Percentiles rank a stretch among this genome's conserved stretches.
Conservation (phyloP, 2,113 vertebrate species). For the Lethenteron camtschaticum region DNA sequence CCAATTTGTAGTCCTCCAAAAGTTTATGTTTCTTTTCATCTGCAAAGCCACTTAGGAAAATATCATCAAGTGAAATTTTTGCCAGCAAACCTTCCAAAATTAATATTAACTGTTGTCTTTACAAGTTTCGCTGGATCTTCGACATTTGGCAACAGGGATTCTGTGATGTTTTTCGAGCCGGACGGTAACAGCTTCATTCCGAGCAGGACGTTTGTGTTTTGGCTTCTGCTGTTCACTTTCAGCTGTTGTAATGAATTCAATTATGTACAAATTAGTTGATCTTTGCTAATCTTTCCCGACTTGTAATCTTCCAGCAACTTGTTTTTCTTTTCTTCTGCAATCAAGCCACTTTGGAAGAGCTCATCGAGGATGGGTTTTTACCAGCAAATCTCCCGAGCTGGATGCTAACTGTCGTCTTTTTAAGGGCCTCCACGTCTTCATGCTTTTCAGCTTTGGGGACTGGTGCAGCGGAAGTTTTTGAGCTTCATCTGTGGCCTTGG, state of each 20-base stretch:
- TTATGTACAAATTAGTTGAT: conserved; percentile 2
- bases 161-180: too few species aligned
- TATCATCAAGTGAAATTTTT: conserved; percentile 25
- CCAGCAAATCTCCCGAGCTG: not conserved
- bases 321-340: conserved; percentile 20
- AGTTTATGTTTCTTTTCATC: conserved; percentile 23
- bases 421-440: not conserved
- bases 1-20: conserved; percentile 12
- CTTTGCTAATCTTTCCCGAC: not conserved
- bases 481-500: conserved; percentile 16
- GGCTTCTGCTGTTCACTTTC: too few species aligned
- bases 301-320: not conserved
- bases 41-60: conserved; percentile 44
- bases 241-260: not conserved
- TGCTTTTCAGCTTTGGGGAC: conserved; percentile 26
- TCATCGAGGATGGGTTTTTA: conserved; percentile 25
- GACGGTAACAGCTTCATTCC: too few species aligned
- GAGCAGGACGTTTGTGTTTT: too few species aligned
- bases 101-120: not conserved
- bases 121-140: too few species aligned
- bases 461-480: conserved; percentile 21
- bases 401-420: not conserved
- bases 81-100: not conserved
- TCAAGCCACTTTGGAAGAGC: conserved; percentile 44
- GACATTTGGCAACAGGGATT: too few species aligned